Percentiles rank a stretch among this genome's conserved stretches.
phyloP scores from a whole-genome alignment of 2,113 vertebrate species.

The Origma solitaria region DNA sequence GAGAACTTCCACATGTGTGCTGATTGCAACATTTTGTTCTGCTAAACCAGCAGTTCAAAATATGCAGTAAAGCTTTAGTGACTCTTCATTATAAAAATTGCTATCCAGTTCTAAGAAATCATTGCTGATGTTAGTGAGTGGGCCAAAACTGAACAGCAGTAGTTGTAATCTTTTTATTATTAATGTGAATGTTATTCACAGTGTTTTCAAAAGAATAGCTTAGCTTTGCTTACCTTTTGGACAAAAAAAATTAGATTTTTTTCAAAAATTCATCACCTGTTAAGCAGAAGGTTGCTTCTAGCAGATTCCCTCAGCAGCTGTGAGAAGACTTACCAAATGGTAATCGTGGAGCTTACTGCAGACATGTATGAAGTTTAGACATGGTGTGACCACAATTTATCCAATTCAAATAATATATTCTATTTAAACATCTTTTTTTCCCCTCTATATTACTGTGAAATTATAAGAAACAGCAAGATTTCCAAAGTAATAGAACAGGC shows the following conservation, averaged over 20 bases:
- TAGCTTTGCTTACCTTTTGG: background rate
- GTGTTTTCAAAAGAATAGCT: background rate
- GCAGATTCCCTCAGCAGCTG: background rate
- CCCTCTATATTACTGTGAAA: background rate
- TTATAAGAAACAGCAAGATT: background rate
- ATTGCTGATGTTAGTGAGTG: background rate
- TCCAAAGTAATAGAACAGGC: background rate
- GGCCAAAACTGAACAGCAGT: background rate
- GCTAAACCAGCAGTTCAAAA: background rate
- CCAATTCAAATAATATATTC: background rate
- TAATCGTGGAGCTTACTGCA: background rate
- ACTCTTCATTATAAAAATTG: background rate
- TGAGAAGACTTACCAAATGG: background rate
- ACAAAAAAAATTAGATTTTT: background rate
- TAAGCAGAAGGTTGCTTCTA: background rate
- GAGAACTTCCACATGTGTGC: background rate
- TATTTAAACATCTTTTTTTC: background rate
- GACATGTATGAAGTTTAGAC: background rate
- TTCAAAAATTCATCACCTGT: background rate
- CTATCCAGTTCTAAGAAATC: background rate
- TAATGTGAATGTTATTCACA: background rate
- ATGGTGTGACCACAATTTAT: background rate
- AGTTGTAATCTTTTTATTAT: background rate
- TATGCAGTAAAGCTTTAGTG: background rate
- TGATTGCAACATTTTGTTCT: background rate